These are phyloP conservation scores for Microtus ochrogaster DNA, from an alignment of 2,113 vertebrate species.

Conservation along the genomic window DNA sequence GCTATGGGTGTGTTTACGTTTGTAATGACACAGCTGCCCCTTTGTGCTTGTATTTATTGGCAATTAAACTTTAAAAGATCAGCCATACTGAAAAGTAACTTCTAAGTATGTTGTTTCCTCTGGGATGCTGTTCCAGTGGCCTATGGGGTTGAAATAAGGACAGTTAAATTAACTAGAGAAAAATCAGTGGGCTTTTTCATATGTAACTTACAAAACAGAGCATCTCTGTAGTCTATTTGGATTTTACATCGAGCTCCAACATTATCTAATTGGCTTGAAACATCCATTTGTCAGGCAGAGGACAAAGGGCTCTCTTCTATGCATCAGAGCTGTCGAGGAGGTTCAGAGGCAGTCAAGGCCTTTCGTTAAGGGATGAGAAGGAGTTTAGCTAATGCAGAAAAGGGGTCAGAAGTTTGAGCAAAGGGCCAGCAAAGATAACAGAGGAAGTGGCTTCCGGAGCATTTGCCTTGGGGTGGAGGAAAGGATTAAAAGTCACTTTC, in stretches of 20 bases:
- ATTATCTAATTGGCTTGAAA: slow-evolving; percentile 16
- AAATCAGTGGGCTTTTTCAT: slow-evolving; percentile 27
- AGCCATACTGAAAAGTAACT: neutral
- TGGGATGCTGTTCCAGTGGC: neutral
- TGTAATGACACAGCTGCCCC: slow-evolving; percentile 29
- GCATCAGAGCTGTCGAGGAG: neutral
- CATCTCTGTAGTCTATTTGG: neutral
- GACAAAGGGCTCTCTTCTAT: neutral
- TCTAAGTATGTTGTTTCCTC: neutral
- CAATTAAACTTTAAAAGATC: slow-evolving; percentile 60
- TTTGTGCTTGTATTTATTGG: slow-evolving; percentile 13
- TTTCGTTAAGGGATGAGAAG: rapidly evolving
- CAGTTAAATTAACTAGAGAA: slow-evolving; percentile 24
- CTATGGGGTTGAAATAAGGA: slow-evolving; percentile 24
- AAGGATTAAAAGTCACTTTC: neutral
- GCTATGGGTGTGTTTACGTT: neutral
- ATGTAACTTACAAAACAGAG: slow-evolving; percentile 19
- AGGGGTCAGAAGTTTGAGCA: neutral
- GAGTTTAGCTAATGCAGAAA: neutral
- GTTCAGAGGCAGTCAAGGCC: neutral
- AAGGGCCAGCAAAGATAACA: neutral
- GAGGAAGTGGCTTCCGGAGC: neutral
- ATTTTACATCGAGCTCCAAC: neutral
- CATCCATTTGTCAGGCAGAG: neutral
- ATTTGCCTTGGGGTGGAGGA: neutral